These are phyloP conservation scores for Synanthedon vespiformis DNA, from an alignment of 2,888 invertebrate genomes.

Conservation along the genomic window DNA sequence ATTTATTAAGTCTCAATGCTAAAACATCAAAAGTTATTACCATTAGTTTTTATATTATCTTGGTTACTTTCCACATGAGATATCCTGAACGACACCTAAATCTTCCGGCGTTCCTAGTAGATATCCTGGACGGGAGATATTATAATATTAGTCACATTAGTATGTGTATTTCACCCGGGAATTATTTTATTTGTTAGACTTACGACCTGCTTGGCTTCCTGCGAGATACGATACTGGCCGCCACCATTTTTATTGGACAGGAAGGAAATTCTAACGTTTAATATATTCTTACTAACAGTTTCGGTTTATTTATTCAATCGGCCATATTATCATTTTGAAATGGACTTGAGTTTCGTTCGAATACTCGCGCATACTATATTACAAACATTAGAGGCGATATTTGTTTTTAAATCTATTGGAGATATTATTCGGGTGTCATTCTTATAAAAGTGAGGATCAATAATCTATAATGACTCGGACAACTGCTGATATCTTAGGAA, in stretches of 20 bases:
- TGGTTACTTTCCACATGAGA: constrained; percentile 25
- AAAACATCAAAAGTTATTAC: too few species aligned
- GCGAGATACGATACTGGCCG: constrained; percentile 51
- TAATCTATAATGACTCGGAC: too few species aligned
- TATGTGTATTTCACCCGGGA: constrained; percentile 60
- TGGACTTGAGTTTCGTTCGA: neutral
- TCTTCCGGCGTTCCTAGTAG: constrained; percentile 62
- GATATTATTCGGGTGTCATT: too few species aligned
- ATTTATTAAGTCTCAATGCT: too few species aligned
- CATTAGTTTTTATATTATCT: neutral
- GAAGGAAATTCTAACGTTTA: constrained; percentile 65
- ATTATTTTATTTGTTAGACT: constrained; percentile 68
- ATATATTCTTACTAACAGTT: constrained; percentile 54
- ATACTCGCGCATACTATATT: neutral
- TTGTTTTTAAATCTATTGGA: too few species aligned
- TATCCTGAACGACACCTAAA: constrained; percentile 46
- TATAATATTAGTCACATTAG: constrained; percentile 70
- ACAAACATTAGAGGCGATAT: too few species aligned
- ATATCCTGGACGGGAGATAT: constrained; percentile 60
- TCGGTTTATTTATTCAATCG: constrained; percentile 42
- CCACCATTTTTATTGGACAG: constrained; percentile 65
- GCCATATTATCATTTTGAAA: neutral
- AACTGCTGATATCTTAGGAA: too few species aligned
- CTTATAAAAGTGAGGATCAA: too few species aligned
- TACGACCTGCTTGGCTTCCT: constrained; percentile 56